A percentile compares a stretch with the other conserved stretches of the same genome.
These are phyloP conservation scores for Hemicordylus capensis DNA, from an alignment of 2,113 vertebrate genomes.

Conservation along the genomic window DNA sequence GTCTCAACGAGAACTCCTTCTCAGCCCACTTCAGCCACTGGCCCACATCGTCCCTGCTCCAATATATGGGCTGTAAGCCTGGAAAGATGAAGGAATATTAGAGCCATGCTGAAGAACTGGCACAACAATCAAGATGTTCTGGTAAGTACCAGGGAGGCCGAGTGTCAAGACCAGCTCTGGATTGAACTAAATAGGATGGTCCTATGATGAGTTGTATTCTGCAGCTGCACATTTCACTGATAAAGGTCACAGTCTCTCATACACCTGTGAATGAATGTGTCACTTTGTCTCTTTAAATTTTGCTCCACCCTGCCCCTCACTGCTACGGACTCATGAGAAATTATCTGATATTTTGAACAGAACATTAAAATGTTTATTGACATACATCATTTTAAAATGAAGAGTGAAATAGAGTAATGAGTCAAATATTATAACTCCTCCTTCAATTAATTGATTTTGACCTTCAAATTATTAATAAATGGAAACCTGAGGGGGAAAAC, in stretches of 20 bases:
- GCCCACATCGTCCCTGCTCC: conserved; percentile 94
- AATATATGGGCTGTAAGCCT: conserved; percentile 94
- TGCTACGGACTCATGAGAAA: background rate
- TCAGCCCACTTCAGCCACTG: conserved; percentile 98
- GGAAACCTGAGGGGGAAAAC: too few relatives aligned
- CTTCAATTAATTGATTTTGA: too few relatives aligned
- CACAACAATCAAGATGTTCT: background rate
- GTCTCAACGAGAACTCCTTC: conserved; percentile 92
- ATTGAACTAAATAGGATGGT: background rate
- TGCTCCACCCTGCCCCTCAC: background rate
- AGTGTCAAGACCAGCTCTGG: background rate
- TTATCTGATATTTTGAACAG: background rate
- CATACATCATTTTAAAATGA: background rate
- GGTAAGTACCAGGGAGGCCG: background rate
- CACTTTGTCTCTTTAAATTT: too few relatives aligned
- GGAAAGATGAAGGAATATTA: conserved; percentile 35
- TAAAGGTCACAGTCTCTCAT: too few relatives aligned
- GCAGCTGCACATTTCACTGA: background rate
- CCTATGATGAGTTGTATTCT: too few relatives aligned
- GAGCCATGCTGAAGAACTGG: background rate
- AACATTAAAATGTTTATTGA: background rate
- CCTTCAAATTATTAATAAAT: background rate
- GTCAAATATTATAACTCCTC: too few relatives aligned
- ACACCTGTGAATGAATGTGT: too few relatives aligned
- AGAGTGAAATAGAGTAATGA: background rate